These are phyloP conservation scores for Protomyctophum bolini DNA, from an alignment of 2,113 vertebrate genomes.

Conservation along the genomic window DNA sequence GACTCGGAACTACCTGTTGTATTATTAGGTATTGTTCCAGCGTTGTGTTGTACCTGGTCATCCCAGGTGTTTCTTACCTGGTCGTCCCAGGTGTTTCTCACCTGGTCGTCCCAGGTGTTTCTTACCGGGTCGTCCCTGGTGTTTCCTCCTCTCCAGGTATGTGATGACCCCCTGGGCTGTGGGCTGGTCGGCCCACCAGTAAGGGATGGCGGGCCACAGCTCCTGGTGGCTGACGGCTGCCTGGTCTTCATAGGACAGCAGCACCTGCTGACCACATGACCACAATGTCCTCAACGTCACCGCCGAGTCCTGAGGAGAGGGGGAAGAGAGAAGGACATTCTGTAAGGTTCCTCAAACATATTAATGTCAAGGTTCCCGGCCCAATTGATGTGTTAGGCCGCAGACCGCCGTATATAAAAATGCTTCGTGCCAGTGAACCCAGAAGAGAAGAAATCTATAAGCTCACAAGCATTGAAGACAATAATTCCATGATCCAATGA, in stretches of 20 bases:
- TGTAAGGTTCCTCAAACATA: constrained; percentile 27
- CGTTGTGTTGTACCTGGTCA: too few relatives aligned
- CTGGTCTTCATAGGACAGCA: constrained; percentile 84
- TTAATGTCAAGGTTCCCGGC: too few relatives aligned
- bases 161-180: constrained; percentile 73
- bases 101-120: constrained; percentile 47
- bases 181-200: constrained; percentile 88
- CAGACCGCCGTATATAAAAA: too few relatives aligned
- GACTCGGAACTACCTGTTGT: too few relatives aligned
- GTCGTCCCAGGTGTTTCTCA: constrained; percentile 44
- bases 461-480: too few relatives aligned
- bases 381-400: too few relatives aligned
- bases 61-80: too few relatives aligned
- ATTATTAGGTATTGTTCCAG: too few relatives aligned
- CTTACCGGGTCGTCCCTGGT: constrained; percentile 11
- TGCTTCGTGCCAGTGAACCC: too few relatives aligned
- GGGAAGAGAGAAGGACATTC: constrained; percentile 16
- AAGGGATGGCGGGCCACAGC: constrained; percentile 85
- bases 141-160: constrained; percentile 76
- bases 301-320: constrained; percentile 70
- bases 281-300: constrained; percentile 83
- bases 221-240: constrained; percentile 62
- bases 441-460: too few relatives aligned
- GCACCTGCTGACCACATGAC: constrained; percentile 81
- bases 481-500: too few relatives aligned